phyloP scores from a whole-genome alignment of 2,113 vertebrate species.

The Delphinus delphis region DNA sequence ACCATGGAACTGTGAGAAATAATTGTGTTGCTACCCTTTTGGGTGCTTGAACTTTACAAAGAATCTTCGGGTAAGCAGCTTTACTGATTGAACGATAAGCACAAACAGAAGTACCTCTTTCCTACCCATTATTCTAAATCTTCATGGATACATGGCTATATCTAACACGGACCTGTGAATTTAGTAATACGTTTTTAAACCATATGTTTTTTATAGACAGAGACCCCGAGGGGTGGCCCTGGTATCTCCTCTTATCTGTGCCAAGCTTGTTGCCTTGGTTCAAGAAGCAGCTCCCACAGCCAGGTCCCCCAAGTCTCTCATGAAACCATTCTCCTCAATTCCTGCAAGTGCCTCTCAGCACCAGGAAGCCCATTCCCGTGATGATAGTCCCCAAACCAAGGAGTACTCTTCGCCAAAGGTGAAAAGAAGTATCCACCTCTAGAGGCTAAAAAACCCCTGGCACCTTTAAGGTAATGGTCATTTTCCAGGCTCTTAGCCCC shows the following conservation, averaged over 20 bases:
- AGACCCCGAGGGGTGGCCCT: too few relatives aligned
- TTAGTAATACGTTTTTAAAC: background rate
- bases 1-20: background rate
- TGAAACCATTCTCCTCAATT: background rate
- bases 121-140: background rate
- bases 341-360: background rate
- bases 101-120: background rate
- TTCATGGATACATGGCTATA: background rate
- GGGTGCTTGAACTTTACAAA: background rate
- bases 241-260: background rate
- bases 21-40: background rate
- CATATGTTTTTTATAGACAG: background rate
- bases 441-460: background rate
- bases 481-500: background rate
- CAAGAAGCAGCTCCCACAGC: background rate
- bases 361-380: background rate
- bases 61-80: background rate
- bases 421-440: background rate
- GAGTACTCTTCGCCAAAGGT: background rate
- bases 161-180: background rate
- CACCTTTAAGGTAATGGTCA: background rate
- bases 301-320: background rate
- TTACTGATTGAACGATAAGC: background rate
- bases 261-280: background rate
- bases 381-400: background rate